Base-by-base conservation (phyloP, 2,113 vertebrate species). In the Oxygymnocypris stewartii region DNA sequence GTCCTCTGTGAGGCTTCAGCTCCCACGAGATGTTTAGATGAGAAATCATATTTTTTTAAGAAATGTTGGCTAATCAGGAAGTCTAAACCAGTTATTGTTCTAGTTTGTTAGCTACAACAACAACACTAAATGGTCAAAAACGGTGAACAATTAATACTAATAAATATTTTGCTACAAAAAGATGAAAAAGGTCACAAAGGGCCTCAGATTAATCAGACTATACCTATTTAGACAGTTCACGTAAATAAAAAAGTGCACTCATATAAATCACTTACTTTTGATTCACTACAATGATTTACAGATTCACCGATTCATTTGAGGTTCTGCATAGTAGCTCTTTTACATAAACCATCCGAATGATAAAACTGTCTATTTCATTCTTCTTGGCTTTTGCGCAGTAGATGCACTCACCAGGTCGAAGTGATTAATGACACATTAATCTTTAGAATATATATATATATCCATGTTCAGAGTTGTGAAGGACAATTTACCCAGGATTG, bases 11-110 rank as follows among this genome's bases (percentile, higher is more conserved):
- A 82, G n/a, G n/a, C 37, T 67, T 67, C 40, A 82, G 42, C 40
- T 82, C 61, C 40, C 40, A 47, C n/a, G 12, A 51, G 63, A 35
- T 51, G 42, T 37, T 42, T 63, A 25, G 57, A 81, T 44, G 57
- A 81, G 25, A 71, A 71, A 82, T 14, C 63, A 13, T 47, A 7
- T 81, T 18, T 82, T 67, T 82, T 51, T n/a, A 69, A 54, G 63
- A 82, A 51, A 82, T 82, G 28, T 51, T 69, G 10, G 63, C 40
- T 71, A 71, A 82, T 71, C 18, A 67, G 4, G 25, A 67, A 67
- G 44, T 71, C 63, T 23, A 6, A 37, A 49, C 16, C 10, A 35
- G 63, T 49, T 23, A 13, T 71, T 82, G 16, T 23, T 71, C 63
- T n/a, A 20, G 37, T 81, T 54, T 54, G 31, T 31, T 12, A 42